Percentiles rank a stretch among this genome's conserved stretches.
Evolutionary conservation across 2,113 vertebrate species (phyloP).

Genomic region (Dicrurus megarhynchus): DNA sequence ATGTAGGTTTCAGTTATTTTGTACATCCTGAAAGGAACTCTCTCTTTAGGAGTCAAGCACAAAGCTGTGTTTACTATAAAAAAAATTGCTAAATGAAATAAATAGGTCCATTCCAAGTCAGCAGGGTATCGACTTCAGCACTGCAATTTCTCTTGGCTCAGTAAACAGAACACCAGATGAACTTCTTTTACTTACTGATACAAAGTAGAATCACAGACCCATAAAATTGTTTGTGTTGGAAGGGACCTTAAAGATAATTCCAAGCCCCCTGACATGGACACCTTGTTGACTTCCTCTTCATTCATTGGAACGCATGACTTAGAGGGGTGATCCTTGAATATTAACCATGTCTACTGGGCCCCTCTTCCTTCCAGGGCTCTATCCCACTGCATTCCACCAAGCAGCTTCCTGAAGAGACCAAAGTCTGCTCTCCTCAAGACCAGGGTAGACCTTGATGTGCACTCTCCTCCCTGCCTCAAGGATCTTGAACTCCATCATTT

Average conservation of each 20-base stretch:
- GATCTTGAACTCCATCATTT: neutral
- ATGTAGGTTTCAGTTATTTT: neutral
- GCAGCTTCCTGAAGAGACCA: neutral
- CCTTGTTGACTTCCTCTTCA: neutral
- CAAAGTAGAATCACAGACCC: neutral
- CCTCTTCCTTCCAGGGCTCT: neutral
- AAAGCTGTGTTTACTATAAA: neutral
- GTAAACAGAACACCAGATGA: neutral
- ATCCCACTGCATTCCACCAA: neutral
- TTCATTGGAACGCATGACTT: neutral
- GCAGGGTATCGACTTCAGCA: neutral
- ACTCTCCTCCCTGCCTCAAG: neutral
- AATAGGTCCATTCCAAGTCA: neutral
- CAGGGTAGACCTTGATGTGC: neutral
- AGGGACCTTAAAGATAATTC: neutral
- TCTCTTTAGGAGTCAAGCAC: neutral
- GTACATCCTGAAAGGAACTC: neutral
- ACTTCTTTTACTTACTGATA: neutral
- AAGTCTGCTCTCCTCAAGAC: neutral
- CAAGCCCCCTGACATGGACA: neutral
- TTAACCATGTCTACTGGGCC: accelerated
- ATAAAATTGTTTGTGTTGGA: neutral
- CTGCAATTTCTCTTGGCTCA: neutral
- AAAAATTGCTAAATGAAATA: neutral
- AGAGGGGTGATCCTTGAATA: neutral